Percentiles rank a stretch among this genome's conserved stretches.
phyloP scores from a whole-genome alignment of 2,888 invertebrate species.

The Xestia c-nigrum region DNA sequence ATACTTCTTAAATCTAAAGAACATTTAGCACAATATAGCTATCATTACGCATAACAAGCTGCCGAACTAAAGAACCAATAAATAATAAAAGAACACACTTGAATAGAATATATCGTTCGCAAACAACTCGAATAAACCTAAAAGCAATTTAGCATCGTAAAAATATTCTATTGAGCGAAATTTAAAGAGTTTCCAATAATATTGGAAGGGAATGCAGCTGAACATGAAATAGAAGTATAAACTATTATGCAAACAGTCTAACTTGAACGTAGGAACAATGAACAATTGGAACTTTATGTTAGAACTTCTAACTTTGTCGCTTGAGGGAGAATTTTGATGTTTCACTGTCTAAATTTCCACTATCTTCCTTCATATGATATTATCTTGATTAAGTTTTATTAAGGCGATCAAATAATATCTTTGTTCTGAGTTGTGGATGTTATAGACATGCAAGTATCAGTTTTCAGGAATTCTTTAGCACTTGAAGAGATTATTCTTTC shows the following conservation, averaged over 20 bases:
- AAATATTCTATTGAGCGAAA: conserved; percentile 74
- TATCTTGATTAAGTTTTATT: conserved; percentile 41
- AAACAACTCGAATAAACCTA: conserved; percentile 55
- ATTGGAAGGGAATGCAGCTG: conserved; percentile 74
- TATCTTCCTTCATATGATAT: conserved; percentile 44
- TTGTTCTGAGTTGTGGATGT: not conserved
- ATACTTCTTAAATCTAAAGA: conserved; percentile 23
- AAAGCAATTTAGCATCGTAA: conserved; percentile 67
- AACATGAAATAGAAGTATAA: conserved; percentile 83
- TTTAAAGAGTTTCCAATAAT: conserved; percentile 76
- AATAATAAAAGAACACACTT: conserved; percentile 43
- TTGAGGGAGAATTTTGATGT: conserved; percentile 71
- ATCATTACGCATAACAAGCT: conserved; percentile 44
- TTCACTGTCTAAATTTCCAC: conserved; percentile 58
- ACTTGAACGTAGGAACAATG: conserved; percentile 79
- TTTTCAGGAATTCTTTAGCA: not conserved
- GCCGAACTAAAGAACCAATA: conserved; percentile 37
- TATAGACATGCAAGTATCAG: not conserved
- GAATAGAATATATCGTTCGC: conserved; percentile 50
- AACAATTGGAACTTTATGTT: conserved; percentile 79
- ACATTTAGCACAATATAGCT: conserved; percentile 17
- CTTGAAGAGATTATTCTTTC: not conserved
- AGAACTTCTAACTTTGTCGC: conserved; percentile 73
- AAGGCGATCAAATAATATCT: not conserved
- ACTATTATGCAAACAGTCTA: conserved; percentile 84